A percentile compares a stretch with the other conserved stretches of the same genome.
phyloP scores from a whole-genome alignment of 2,113 vertebrate species.

The Eolophus roseicapilla region DNA sequence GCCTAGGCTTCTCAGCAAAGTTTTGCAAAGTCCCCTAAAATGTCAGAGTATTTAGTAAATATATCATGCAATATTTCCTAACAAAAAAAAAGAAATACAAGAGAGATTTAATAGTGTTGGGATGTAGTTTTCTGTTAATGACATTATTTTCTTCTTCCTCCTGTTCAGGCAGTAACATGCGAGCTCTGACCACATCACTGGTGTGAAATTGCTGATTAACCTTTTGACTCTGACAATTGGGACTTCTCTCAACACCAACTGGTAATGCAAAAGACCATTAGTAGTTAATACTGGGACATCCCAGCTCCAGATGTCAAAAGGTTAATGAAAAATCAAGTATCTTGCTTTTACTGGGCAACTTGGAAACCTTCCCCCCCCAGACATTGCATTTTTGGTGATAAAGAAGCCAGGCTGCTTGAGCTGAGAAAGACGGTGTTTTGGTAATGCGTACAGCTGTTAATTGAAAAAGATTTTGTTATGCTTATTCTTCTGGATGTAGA shows the following conservation, averaged over 20 bases:
- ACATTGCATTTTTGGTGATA: slow-evolving; percentile 46
- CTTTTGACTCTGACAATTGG: slow-evolving; percentile 45
- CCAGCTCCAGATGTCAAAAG: slow-evolving; percentile 59
- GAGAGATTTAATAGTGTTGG: background rate
- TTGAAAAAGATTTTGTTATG: slow-evolving; percentile 67
- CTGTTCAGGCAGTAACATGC: background rate
- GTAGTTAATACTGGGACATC: slow-evolving; percentile 52
- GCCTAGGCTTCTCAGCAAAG: background rate
- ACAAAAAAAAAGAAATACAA: background rate
- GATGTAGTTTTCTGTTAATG: background rate
- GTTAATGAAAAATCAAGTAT: slow-evolving; percentile 74
- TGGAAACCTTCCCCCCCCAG: slow-evolving; percentile 11
- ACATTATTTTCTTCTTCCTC: background rate
- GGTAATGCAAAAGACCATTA: slow-evolving; percentile 65
- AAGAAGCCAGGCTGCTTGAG: slow-evolving; percentile 17
- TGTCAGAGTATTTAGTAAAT: background rate
- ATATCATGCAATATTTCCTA: background rate
- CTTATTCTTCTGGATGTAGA: slow-evolving; percentile 66
- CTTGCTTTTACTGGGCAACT: slow-evolving; percentile 51
- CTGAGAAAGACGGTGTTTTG: slow-evolving; percentile 45
- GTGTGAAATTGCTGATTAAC: slow-evolving; percentile 73
- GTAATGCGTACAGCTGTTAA: slow-evolving; percentile 72
- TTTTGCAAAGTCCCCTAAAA: background rate
- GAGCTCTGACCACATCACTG: slow-evolving; percentile 38
- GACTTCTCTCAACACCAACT: slow-evolving; percentile 53